Evolutionary conservation across 2,888 invertebrate genomes (phyloP).

Genomic region (Therioaphis trifolii): DNA sequence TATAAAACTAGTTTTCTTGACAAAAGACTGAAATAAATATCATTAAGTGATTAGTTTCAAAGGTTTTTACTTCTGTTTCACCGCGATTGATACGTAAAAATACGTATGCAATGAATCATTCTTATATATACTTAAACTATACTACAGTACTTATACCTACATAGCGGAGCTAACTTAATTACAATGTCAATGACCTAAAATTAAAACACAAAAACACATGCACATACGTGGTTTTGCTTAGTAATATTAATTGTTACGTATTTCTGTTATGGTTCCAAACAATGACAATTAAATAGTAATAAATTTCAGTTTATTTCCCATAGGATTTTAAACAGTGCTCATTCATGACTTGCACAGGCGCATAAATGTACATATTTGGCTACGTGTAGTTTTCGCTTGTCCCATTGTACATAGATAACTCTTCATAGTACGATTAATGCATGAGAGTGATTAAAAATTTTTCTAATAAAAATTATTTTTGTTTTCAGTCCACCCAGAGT

Average conservation of each 20-base stretch:
- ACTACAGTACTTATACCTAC: too few species aligned
- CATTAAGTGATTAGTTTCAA: too few species aligned
- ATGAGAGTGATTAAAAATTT: too few species aligned
- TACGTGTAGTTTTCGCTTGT: too few species aligned
- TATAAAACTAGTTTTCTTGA: too few species aligned
- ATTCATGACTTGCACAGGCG: background rate
- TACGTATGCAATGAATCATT: background rate
- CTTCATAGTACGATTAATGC: too few species aligned
- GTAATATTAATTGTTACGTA: background rate
- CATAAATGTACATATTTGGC: background rate
- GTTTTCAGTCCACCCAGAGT: too few species aligned
- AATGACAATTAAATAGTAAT: background rate
- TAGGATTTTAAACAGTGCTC: background rate
- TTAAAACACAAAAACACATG: background rate
- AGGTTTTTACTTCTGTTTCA: background rate
- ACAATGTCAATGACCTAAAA: constrained; percentile 25
- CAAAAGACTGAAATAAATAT: too few species aligned
- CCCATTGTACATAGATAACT: too few species aligned
- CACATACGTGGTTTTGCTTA: background rate
- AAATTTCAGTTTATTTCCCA: background rate
- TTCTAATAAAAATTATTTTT: too few species aligned
- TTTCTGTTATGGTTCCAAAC: background rate
- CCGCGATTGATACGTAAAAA: background rate
- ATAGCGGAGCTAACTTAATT: background rate
- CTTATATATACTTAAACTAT: too few species aligned